phyloP scores from a whole-genome alignment of 2,888 invertebrate species.

The Melanchra persicariae region DNA sequence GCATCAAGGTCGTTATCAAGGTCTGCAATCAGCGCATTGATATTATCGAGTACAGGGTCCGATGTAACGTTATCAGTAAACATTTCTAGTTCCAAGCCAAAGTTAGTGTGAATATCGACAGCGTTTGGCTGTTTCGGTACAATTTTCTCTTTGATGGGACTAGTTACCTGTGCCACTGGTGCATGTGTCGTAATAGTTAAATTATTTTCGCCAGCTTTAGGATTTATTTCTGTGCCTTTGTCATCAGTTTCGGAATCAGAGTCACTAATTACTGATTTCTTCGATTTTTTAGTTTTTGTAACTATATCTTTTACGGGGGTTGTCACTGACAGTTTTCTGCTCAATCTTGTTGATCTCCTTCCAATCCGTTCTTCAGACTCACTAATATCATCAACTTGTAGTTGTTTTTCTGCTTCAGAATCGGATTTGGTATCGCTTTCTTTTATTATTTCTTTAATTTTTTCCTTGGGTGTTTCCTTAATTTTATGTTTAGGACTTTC shows the following conservation, averaged over 20 bases:
- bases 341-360: slow-evolving; percentile 75
- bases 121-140: slow-evolving; percentile 33
- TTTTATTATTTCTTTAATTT: slow-evolving; percentile 47
- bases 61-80: slow-evolving; percentile 81
- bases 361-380: slow-evolving; percentile 51
- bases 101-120: slow-evolving; percentile 65
- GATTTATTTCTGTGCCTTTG: slow-evolving; percentile 27
- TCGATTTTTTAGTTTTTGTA: slow-evolving; percentile 65
- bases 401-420: slow-evolving; percentile 24
- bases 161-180: neutral
- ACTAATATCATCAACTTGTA: slow-evolving; percentile 1
- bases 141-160: slow-evolving; percentile 42
- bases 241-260: slow-evolving; percentile 77
- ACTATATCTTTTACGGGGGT: slow-evolving; percentile 37
- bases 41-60: slow-evolving; percentile 82
- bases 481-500: slow-evolving; percentile 33
- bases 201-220: neutral
- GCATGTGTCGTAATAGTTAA: neutral
- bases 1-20: slow-evolving; percentile 80
- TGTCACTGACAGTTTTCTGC: slow-evolving; percentile 62
- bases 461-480: slow-evolving; percentile 36
- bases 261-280: slow-evolving; percentile 73
- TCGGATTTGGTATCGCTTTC: slow-evolving; percentile 36
- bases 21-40: slow-evolving; percentile 83
- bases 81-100: slow-evolving; percentile 80